phyloP scores from a whole-genome alignment of 2,888 invertebrate species.

The Timema cristinae region DNA sequence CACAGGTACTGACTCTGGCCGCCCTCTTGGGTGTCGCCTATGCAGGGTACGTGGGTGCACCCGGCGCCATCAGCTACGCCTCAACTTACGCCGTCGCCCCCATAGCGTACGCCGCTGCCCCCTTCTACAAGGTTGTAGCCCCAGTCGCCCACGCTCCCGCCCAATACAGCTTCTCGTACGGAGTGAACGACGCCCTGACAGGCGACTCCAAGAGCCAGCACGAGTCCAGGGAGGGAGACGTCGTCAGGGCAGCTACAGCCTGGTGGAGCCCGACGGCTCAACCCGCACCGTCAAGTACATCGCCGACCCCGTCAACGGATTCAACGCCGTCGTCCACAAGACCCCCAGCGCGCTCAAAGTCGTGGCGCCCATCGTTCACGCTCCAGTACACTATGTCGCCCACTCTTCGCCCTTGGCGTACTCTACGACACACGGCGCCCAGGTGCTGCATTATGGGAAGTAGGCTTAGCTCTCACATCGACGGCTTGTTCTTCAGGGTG shows the following conservation, averaged over 20 bases:
- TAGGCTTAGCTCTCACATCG: no score
- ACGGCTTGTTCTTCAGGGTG: no score
- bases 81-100: constrained; percentile 23
- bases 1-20: no score
- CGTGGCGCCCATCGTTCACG: constrained; percentile 22
- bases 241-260: constrained; percentile 28
- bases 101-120: not conserved
- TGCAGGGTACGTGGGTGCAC: not conserved
- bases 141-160: constrained; percentile 29
- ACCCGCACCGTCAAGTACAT: constrained; percentile 28
- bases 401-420: constrained; percentile 20
- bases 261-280: constrained; percentile 28
- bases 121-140: constrained; percentile 9
- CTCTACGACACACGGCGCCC: constrained; percentile 14
- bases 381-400: constrained; percentile 21
- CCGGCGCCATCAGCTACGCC: constrained; percentile 10
- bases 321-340: constrained; percentile 30
- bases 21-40: no score
- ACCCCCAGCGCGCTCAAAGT: constrained; percentile 18
- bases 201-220: constrained; percentile 29
- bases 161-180: constrained; percentile 30
- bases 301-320: constrained; percentile 31
- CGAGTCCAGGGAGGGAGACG: constrained; percentile 28
- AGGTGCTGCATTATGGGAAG: no score
- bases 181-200: constrained; percentile 28